Evolutionary conservation across 2,888 invertebrate genomes (phyloP).

Genomic region (Aphidius colemani): DNA sequence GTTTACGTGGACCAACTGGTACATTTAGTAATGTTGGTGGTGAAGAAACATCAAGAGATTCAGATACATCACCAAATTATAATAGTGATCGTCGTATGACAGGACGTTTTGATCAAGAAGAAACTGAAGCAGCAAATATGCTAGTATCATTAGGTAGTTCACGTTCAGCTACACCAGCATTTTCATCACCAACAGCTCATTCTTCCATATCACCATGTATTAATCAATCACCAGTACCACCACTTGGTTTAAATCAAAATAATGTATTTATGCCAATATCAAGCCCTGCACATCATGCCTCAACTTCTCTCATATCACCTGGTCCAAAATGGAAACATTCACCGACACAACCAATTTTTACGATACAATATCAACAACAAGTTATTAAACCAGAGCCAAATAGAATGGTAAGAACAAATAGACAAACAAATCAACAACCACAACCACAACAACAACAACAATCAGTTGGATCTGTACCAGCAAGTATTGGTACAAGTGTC

Average conservation of each 20-base stretch:
- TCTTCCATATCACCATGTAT: constrained; percentile 70
- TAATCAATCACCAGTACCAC: constrained; percentile 70
- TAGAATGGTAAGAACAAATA: constrained; percentile 67
- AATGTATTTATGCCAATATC: constrained; percentile 88
- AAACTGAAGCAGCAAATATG: constrained; percentile 97
- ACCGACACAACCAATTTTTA: constrained; percentile 61
- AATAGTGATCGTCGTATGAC: constrained; percentile 73
- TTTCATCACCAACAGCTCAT: constrained; percentile 76
- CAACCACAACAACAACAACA: constrained; percentile 36
- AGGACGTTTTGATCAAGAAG: constrained; percentile 88
- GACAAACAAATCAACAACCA: constrained; percentile 49
- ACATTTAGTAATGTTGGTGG: constrained; percentile 70
- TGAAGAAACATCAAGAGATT: constrained; percentile 88
- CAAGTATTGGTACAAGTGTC: constrained; percentile 70
- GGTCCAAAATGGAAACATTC: constrained; percentile 58
- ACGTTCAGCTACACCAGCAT: constrained; percentile 89
- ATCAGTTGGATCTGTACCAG: constrained; percentile 52
- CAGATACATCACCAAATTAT: constrained; percentile 86
- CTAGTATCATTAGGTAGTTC: constrained; percentile 91
- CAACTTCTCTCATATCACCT: constrained; percentile 51
- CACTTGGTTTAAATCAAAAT: constrained; percentile 77
- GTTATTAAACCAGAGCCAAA: constrained; percentile 69
- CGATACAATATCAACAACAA: constrained; percentile 57
- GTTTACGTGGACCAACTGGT: constrained; percentile 52
- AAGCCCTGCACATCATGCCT: constrained; percentile 67